Evolutionary conservation across 2,113 vertebrate genomes (phyloP).

Genomic region (Antidorcas marsupialis): DNA sequence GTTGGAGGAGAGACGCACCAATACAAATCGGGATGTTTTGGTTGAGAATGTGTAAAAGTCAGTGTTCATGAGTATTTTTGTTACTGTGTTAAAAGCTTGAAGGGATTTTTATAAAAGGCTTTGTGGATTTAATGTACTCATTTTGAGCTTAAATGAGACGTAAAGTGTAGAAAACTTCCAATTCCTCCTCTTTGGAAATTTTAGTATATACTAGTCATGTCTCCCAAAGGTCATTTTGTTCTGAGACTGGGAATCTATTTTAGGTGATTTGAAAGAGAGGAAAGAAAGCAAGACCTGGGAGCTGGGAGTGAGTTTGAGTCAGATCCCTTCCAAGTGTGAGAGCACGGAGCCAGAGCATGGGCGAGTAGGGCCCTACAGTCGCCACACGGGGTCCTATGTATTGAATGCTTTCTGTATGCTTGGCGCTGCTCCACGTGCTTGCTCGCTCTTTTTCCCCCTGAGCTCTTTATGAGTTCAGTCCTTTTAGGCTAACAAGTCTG

Average conservation of each 20-base stretch:
- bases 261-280: not conserved
- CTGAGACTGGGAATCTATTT: not conserved
- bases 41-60: not conserved
- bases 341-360: not conserved
- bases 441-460: accelerated
- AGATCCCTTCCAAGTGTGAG: not conserved
- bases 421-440: not conserved
- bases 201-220: not conserved
- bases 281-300: not conserved
- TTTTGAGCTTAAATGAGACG: conserved; percentile 7
- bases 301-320: not conserved
- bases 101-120: not conserved
- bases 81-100: not conserved
- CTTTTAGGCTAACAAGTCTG: not conserved
- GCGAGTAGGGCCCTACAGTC: too few species aligned
- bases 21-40: not conserved
- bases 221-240: not conserved
- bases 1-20: not conserved
- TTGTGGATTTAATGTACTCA: conserved; percentile 9
- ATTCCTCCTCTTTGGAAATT: not conserved
- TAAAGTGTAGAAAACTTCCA: not conserved
- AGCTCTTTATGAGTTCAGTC: not conserved
- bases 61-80: not conserved
- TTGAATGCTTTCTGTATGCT: accelerated
- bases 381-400: accelerated